Evolutionary conservation across 2,797 vertebrate genomes (phyloP), one percentile per base, ranked within the genome.

Genomic region (Danio tinwini): DNA sequence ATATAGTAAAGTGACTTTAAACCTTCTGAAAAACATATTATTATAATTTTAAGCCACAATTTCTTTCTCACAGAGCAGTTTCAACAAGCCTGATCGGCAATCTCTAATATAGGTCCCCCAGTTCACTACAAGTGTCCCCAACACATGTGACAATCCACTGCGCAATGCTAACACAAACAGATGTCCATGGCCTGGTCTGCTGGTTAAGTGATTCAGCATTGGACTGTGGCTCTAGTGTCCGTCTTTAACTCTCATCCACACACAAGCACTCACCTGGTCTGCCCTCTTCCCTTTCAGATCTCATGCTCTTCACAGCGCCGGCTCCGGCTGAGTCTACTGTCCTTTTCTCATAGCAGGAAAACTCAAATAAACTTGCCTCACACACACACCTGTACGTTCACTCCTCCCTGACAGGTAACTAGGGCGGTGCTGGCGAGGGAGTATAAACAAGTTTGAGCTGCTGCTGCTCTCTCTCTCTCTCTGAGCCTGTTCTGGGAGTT

Each of bases 381-480:
- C 16, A 55, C 42, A 49, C 29, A 29, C 29, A 29, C 29, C 29
- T 29, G 29, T 29, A 29, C 7, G 62, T 64, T 82, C 74, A 72
- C 90, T 90, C 93, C 92, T 78, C 93, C 92, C 92, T 89, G 74
- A 76, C 89, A 89, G 91, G 91, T 92, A 88, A 90, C 87, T 39
- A 89, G 88, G 89, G 90, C 93, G 86, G 82, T 65, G 72, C 74
- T 76, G 7, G 52, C 70, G 83, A 78, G 82, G 12, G 77, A 56
- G 56, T 64, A 21, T 29, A 79, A 78, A 71, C 82, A 71, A 50
- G 74, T 74, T 42, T 56, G 80, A 77, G 47, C 87, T 79, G 76
- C 82, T 64, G 80, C 49, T 55, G n/a, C n/a, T n/a, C n/a, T n/a
- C n/a, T n/a, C 29, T 29, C 29, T 29, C 53, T 62, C 74, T 52